Evolutionary conservation across 2,113 vertebrate genomes (phyloP).

Genomic region (Salvator merianae): DNA sequence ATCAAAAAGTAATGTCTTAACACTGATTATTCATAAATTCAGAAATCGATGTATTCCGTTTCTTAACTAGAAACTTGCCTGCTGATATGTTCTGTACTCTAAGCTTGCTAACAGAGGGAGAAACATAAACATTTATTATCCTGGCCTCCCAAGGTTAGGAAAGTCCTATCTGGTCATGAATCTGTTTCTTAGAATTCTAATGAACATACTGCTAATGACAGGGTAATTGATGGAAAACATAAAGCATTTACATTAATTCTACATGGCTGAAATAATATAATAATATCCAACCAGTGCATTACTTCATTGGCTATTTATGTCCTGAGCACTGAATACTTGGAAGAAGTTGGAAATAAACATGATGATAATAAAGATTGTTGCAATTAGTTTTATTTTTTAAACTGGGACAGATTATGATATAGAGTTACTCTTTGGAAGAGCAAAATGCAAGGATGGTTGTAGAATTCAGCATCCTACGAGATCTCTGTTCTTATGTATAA

Average conservation of each 20-base stretch:
- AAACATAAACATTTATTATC: background rate
- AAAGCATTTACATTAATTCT: background rate
- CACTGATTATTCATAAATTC: background rate
- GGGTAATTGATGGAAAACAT: background rate
- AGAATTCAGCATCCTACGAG: background rate
- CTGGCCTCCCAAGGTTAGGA: background rate
- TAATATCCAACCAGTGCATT: background rate
- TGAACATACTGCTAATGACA: background rate
- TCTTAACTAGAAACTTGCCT: background rate
- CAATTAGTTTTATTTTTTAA: too few relatives aligned
- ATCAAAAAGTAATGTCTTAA: constrained; percentile 85
- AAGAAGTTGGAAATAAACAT: background rate
- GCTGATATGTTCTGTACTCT: background rate
- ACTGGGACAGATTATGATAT: too few relatives aligned
- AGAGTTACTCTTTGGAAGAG: too few relatives aligned
- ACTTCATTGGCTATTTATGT: background rate
- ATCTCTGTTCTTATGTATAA: background rate
- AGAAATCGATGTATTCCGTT: background rate
- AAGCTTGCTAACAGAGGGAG: background rate
- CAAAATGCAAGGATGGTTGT: background rate
- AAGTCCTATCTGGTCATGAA: background rate
- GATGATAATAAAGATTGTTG: background rate
- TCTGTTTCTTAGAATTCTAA: background rate
- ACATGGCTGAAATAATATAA: background rate
- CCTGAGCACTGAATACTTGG: background rate